A percentile compares a stretch with the other conserved stretches of the same genome.
Evolutionary conservation across 2,797 vertebrate species (phyloP).

Genomic region (Smutsia gigantea): DNA sequence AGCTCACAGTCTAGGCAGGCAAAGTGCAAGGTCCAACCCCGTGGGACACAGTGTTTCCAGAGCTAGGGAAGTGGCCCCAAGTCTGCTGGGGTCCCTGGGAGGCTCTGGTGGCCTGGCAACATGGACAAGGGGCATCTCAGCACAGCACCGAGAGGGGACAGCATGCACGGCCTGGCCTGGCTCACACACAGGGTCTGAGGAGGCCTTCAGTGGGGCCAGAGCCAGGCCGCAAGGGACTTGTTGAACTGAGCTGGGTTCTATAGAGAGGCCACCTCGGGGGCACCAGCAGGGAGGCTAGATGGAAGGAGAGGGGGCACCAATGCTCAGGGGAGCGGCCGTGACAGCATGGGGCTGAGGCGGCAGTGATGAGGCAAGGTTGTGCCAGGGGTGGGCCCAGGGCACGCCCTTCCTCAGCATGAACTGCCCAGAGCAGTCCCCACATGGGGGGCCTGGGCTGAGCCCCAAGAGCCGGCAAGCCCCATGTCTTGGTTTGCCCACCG

Average conservation of each 20-base stretch:
- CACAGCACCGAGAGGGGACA: too few relatives aligned
- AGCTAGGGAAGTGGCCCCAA: neutral
- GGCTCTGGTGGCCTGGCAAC: too few relatives aligned
- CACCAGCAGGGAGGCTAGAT: neutral
- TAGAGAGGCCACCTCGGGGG: neutral
- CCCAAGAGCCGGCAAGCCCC: fast-evolving
- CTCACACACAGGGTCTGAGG: fast-evolving
- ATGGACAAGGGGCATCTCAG: too few relatives aligned
- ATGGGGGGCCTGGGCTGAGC: neutral
- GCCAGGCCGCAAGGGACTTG: neutral
- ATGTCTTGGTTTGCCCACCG: neutral
- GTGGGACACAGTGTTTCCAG: fast-evolving
- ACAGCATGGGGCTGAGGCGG: fast-evolving
- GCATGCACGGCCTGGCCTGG: too few relatives aligned
- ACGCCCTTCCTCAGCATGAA: too few relatives aligned
- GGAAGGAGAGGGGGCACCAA: neutral
- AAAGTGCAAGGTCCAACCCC: neutral
- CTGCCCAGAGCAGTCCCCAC: neutral
- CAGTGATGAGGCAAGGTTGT: fast-evolving
- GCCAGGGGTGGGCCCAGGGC: neutral
- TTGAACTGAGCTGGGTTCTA: neutral
- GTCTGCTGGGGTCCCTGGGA: neutral
- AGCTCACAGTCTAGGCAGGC: neutral
- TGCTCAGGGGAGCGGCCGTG: too few relatives aligned
- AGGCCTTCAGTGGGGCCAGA: too few relatives aligned